phyloP scores from a whole-genome alignment of 1,140 invertebrate species.

The Drosophila jambulina region DNA sequence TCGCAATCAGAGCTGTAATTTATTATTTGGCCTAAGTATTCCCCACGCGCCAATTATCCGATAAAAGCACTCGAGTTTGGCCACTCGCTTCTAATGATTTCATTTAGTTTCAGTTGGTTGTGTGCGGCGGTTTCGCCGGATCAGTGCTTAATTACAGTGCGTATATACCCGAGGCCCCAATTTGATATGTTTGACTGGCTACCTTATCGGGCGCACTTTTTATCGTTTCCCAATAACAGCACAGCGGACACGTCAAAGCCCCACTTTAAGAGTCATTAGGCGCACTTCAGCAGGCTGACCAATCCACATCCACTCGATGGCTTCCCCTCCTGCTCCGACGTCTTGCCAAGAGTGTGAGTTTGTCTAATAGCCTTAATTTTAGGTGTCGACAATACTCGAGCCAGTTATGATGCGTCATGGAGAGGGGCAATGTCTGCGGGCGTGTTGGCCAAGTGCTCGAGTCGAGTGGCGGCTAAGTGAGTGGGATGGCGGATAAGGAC shows the following conservation, averaged over 20 bases:
- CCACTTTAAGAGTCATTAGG: slow-evolving; percentile 74
- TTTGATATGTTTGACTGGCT: slow-evolving; percentile 34
- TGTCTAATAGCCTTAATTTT: slow-evolving; percentile 67
- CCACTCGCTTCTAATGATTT: slow-evolving; percentile 58
- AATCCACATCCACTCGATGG: slow-evolving; percentile 41
- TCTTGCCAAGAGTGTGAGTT: slow-evolving; percentile 21
- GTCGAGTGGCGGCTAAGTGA: slow-evolving; percentile 28
- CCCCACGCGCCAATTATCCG: slow-evolving; percentile 68
- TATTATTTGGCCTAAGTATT: slow-evolving; percentile 62
- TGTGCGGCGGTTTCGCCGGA: slow-evolving; percentile 12
- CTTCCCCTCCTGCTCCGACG: neutral
- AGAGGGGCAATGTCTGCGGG: slow-evolving; percentile 14
- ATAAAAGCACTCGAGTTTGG: slow-evolving; percentile 64
- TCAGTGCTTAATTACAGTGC: slow-evolving; percentile 58
- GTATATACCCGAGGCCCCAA: slow-evolving; percentile 4
- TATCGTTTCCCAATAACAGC: slow-evolving; percentile 69
- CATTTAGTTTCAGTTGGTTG: slow-evolving; percentile 56
- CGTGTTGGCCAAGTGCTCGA: slow-evolving; percentile 43
- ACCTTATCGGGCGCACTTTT: slow-evolving; percentile 48
- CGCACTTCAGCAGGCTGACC: slow-evolving; percentile 53
- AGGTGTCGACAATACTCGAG: slow-evolving; percentile 69
- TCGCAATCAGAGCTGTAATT: slow-evolving; percentile 57
- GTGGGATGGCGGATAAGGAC: slow-evolving; percentile 1
- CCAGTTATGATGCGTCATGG: slow-evolving; percentile 49
- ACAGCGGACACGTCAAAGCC: slow-evolving; percentile 19